A percentile compares a stretch with the other conserved stretches of the same genome.
These are phyloP conservation scores for Melanophora roralis DNA, from an alignment of 2,888 invertebrate species.

Conservation along the genomic window DNA sequence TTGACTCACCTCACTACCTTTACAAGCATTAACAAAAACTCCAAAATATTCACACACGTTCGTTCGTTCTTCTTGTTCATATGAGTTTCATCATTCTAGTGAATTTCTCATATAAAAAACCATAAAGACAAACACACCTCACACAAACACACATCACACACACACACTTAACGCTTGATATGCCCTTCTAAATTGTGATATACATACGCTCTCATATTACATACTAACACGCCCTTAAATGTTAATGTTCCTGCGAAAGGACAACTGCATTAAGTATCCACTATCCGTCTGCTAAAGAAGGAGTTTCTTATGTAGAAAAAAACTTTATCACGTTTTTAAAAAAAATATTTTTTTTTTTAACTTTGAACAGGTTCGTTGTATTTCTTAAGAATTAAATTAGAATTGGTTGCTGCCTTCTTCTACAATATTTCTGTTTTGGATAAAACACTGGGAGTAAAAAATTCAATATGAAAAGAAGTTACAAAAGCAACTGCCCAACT, in stretches of 20 bases:
- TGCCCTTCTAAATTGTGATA: conserved; percentile 10
- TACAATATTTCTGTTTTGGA: too few relatives aligned
- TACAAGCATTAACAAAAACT: background rate
- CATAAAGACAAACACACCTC: background rate
- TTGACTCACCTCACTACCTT: conserved; percentile 49
- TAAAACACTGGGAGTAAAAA: too few relatives aligned
- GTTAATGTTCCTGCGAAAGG: conserved; percentile 22
- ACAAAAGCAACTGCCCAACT: too few relatives aligned
- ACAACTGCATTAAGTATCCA: conserved; percentile 30
- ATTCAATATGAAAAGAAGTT: too few relatives aligned
- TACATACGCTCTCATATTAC: conserved; percentile 50
- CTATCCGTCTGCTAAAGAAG: background rate
- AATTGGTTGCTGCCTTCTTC: conserved; percentile 5
- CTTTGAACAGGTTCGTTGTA: background rate
- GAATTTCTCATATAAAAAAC: conserved; percentile 39
- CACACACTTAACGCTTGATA: background rate
- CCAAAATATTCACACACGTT: conserved; percentile 17
- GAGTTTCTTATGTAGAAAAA: background rate
- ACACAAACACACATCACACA: conserved; percentile 6
- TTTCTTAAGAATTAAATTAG: conserved; percentile 25
- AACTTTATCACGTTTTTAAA: background rate
- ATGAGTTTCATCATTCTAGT: conserved; percentile 21
- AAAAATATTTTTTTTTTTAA: background rate
- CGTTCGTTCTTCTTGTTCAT: background rate
- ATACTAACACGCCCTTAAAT: conserved; percentile 40